Conservation (phyloP, 2,113 vertebrate genomes). For the Leptocoma aspasia region DNA sequence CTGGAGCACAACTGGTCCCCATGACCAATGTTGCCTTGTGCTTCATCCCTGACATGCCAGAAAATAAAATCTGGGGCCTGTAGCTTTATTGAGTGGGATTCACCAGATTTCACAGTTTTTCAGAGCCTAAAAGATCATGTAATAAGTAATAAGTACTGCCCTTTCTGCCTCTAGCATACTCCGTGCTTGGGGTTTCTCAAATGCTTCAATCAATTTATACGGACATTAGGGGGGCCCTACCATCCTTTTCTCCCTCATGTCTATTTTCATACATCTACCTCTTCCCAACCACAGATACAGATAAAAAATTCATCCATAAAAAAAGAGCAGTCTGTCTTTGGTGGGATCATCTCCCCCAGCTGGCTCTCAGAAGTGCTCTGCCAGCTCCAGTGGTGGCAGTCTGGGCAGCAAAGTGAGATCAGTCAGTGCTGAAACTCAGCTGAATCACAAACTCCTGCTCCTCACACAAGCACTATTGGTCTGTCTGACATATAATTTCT, state of each 20-base stretch:
- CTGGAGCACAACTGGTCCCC: background rate
- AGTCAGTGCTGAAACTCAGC: background rate
- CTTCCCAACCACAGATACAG: background rate
- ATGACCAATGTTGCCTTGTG: background rate
- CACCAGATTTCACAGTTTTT: background rate
- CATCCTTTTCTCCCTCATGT: background rate
- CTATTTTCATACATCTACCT: background rate
- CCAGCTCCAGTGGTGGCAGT: background rate
- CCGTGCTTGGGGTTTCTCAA: background rate
- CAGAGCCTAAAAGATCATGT: background rate
- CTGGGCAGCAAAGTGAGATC: background rate
- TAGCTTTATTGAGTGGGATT: background rate
- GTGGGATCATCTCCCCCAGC: background rate
- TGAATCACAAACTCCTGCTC: background rate
- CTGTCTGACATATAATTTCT: background rate
- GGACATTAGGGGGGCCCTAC: background rate
- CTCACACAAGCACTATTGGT: background rate
- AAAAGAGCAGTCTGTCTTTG: background rate
- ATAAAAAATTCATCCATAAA: background rate
- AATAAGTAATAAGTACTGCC: background rate
- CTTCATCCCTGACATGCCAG: background rate
- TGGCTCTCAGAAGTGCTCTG: background rate
- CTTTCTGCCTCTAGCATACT: background rate
- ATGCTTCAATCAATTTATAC: background rate
- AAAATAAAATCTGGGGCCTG: background rate